phyloP scores from a whole-genome alignment of 2,113 vertebrate genomes.

The Hassar affinis region DNA sequence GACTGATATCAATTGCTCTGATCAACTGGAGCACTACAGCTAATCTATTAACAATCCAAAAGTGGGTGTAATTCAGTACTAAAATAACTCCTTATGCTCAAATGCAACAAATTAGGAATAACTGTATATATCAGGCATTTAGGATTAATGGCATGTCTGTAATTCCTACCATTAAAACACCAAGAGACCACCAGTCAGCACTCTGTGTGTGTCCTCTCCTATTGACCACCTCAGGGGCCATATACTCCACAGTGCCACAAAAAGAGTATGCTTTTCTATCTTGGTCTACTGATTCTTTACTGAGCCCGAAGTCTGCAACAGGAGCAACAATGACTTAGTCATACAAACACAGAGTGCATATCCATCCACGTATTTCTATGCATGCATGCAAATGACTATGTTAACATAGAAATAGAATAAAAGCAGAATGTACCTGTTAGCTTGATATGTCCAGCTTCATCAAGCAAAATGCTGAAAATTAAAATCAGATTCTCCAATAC shows the following conservation, averaged over 20 bases:
- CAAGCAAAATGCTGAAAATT: constrained; percentile 99
- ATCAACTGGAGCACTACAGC: background rate
- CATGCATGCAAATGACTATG: background rate
- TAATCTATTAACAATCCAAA: background rate
- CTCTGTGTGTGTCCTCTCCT: constrained; percentile 97
- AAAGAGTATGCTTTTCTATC: constrained; percentile 99
- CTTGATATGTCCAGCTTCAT: constrained; percentile 99
- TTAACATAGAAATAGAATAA: background rate
- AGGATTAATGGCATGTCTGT: too few species aligned
- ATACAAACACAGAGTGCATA: background rate
- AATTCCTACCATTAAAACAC: constrained; percentile 89
- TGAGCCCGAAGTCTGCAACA: constrained; percentile 92
- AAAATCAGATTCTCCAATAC: constrained; percentile 83
- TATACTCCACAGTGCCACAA: constrained; percentile 98
- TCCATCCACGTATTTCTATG: background rate
- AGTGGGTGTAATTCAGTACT: background rate
- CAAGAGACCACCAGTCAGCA: constrained; percentile 98
- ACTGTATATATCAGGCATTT: background rate
- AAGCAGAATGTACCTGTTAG: constrained; percentile 86
- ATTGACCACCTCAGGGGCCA: constrained; percentile 99
- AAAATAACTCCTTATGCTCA: background rate
- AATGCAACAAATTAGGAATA: background rate
- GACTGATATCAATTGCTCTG: background rate
- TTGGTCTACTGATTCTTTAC: constrained; percentile 98
- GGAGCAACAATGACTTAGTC: constrained; percentile 59